Evolutionary conservation across 2,888 invertebrate genomes (phyloP).

Genomic region (Strigamia transsilvanica): DNA sequence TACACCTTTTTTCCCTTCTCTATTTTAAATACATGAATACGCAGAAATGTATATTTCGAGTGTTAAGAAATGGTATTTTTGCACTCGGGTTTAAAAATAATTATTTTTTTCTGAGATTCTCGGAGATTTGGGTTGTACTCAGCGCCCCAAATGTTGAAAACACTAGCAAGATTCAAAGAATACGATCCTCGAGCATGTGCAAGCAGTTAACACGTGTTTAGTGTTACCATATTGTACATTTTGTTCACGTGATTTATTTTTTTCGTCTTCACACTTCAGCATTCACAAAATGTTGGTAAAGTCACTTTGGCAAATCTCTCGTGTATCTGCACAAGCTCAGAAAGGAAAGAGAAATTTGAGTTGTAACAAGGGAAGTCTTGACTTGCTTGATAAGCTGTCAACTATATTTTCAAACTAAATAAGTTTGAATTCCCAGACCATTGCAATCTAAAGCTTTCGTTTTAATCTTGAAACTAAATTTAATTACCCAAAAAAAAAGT

Average conservation of each 20-base stretch:
- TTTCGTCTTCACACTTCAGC: not conserved
- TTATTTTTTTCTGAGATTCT: not conserved
- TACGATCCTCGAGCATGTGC: not conserved
- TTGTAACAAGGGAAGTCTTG: not conserved
- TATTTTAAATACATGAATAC: not conserved
- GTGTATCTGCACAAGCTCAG: not conserved
- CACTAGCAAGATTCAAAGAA: not conserved
- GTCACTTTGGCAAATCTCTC: not conserved
- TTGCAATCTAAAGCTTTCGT: not conserved
- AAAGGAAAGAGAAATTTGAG: not conserved
- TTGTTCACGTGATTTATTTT: not conserved
- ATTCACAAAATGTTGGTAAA: not conserved
- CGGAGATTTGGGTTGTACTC: not conserved
- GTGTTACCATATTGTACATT: conserved; percentile 17
- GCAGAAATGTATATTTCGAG: not conserved
- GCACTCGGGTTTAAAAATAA: not conserved
- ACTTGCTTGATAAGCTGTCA: conserved; percentile 15
- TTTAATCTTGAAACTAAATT: not conserved
- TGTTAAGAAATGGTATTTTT: not conserved
- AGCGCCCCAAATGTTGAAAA: no score
- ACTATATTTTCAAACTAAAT: not conserved
- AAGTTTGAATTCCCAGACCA: not conserved
- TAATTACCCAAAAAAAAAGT: not conserved
- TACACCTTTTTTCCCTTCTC: not conserved
- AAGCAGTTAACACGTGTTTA: conserved; percentile 5